Conservation (phyloP, 1,140 invertebrate species). For the Tenebrio molitor region DNA sequence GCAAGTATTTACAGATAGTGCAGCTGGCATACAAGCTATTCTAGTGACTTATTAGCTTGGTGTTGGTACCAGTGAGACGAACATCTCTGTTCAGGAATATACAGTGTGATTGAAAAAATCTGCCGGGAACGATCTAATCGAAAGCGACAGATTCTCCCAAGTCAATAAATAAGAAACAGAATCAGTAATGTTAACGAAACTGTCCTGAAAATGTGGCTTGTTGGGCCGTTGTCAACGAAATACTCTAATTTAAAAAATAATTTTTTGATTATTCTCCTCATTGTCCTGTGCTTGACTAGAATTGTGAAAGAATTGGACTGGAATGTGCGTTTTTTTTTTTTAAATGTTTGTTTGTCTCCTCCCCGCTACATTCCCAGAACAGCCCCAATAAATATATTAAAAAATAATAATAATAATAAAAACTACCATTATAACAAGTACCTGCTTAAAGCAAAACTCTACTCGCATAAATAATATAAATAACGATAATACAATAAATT, state of each 20-base stretch:
- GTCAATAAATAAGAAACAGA: slow-evolving; percentile 22
- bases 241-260: neutral
- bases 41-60: slow-evolving; percentile 60
- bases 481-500: slow-evolving; percentile 33
- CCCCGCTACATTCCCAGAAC: slow-evolving; percentile 34
- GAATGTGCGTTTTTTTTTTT: slow-evolving; percentile 22
- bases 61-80: slow-evolving; percentile 63
- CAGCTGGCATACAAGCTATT: slow-evolving; percentile 60
- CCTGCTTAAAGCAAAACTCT: slow-evolving; percentile 33
- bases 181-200: slow-evolving; percentile 20
- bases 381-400: slow-evolving; percentile 48
- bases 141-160: neutral
- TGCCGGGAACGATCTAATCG: neutral
- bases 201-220: slow-evolving; percentile 9
- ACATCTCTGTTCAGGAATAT: slow-evolving; percentile 58
- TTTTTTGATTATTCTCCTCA: neutral
- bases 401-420: slow-evolving; percentile 44
- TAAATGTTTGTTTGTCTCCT: neutral
- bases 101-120: slow-evolving; percentile 42
- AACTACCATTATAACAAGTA: slow-evolving; percentile 42
- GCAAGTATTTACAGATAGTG: slow-evolving; percentile 54
- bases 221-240: too few species aligned
- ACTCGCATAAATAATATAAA: slow-evolving; percentile 36
- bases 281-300: slow-evolving; percentile 27
- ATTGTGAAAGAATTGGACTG: neutral